Percentiles rank a stretch among this genome's conserved stretches.
phyloP scores from a whole-genome alignment of 1,140 invertebrate genomes.

The Anoplophora glabripennis region DNA sequence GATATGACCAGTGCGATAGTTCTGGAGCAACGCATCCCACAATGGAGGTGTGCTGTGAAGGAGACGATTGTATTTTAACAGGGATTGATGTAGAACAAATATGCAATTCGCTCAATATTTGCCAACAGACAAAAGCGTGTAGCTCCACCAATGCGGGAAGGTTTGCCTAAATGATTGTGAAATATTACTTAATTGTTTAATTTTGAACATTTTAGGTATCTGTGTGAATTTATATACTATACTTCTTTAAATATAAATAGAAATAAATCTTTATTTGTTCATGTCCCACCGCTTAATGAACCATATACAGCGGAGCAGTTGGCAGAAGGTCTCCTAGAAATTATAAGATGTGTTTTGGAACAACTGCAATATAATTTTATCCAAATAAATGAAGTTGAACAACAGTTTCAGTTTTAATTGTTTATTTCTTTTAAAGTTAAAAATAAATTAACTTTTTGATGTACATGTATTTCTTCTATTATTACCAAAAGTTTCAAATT shows the following conservation, averaged over 20 bases:
- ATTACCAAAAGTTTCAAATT: background rate
- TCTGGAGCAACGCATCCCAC: slow-evolving; percentile 47
- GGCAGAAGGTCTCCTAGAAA: slow-evolving; percentile 55
- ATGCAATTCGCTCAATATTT: slow-evolving; percentile 48
- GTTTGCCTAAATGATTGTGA: slow-evolving; percentile 17
- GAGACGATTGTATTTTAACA: slow-evolving; percentile 48
- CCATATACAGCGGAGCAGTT: slow-evolving; percentile 55
- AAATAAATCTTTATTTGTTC: slow-evolving; percentile 60
- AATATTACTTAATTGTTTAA: slow-evolving; percentile 11
- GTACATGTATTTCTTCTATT: too few species aligned
- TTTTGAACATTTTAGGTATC: slow-evolving; percentile 52
- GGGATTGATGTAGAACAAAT: slow-evolving; percentile 47
- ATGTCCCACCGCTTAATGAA: slow-evolving; percentile 59
- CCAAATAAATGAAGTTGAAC: background rate
- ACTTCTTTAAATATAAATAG: slow-evolving; percentile 59
- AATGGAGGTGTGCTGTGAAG: slow-evolving; percentile 44
- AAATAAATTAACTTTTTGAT: too few species aligned
- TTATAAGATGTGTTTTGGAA: slow-evolving; percentile 49
- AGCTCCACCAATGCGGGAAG: slow-evolving; percentile 52
- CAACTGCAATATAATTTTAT: slow-evolving; percentile 12
- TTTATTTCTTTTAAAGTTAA: too few species aligned
- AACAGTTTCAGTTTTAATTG: background rate
- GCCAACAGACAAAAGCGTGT: slow-evolving; percentile 37
- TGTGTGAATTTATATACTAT: slow-evolving; percentile 70
- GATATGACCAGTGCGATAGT: slow-evolving; percentile 56